A percentile compares a stretch with the other conserved stretches of the same genome.
Evolutionary conservation across 2,797 vertebrate genomes (phyloP).

Genomic region (Sebastes jordani): DNA sequence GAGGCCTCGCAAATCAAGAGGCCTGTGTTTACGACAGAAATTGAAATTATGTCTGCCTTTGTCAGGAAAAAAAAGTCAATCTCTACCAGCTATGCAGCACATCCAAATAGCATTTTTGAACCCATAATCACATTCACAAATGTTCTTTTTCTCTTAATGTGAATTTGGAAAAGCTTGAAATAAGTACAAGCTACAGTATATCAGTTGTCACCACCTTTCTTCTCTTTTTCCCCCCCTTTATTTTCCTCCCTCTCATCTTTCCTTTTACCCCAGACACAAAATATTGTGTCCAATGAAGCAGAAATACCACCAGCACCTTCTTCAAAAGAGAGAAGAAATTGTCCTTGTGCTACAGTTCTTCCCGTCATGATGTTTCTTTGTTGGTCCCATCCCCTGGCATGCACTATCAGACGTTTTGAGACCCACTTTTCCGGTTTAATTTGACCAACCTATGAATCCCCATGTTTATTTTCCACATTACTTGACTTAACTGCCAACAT

Average conservation of each 20-base stretch:
- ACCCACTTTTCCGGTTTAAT: constrained; percentile 35
- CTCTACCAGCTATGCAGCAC: background rate
- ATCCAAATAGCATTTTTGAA: constrained; percentile 4
- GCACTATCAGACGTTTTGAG: background rate
- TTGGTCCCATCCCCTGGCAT: background rate
- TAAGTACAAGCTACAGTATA: background rate
- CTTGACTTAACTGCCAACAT: constrained; percentile 6
- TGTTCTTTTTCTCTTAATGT: background rate
- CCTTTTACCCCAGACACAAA: background rate
- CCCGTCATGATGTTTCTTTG: background rate
- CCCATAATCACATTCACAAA: background rate
- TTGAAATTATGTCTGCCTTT: background rate
- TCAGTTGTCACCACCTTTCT: constrained; percentile 8
- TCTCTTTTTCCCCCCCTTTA: background rate
- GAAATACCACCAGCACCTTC: constrained; percentile 7
- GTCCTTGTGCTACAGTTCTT: background rate
- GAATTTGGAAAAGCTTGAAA: constrained; percentile 15
- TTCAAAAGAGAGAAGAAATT: constrained; percentile 15
- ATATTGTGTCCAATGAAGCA: constrained; percentile 10
- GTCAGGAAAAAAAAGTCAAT: background rate
- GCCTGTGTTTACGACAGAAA: background rate
- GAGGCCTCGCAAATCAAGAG: background rate
- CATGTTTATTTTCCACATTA: constrained; percentile 26
- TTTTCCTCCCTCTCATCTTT: background rate
- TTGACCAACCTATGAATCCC: constrained; percentile 9